Evolutionary conservation across 2,113 vertebrate genomes (phyloP), one percentile per base, ranked within the genome.

Genomic region (Microcebus tavaratra): DNA sequence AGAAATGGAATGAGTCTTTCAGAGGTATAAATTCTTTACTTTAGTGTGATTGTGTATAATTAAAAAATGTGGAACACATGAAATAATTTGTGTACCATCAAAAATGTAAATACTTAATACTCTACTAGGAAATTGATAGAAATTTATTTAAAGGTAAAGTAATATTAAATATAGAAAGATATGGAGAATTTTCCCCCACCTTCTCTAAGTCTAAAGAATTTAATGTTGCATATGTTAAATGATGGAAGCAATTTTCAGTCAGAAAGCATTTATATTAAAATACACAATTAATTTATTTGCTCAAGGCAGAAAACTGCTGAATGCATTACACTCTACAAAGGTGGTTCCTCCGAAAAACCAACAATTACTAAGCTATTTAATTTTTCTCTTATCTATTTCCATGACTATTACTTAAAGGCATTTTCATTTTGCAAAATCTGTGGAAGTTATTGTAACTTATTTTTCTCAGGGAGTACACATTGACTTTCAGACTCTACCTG

Each of bases 181-280:
- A 83, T 67, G 1, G 13, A 94, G 10, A 61, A 3, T 23, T 75
- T 93, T 96, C 8, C 25, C 29, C 17, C 23, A 88, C 84, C 80
- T 94, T 94, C 10, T 63, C 34, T 91, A 95, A 73, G 48, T 96
- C 39, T 84, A 45, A 61, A 80, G 67, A 31, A 13, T 5, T 88
- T 17, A 11, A 25, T 72, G 94, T 94, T 79, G 61, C 18, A 25
- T 50, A 63, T 96, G 39, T 91, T 95, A 98, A 98, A 96, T 73
- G 9, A 93, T 21, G 20, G 73, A 95, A 95, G 2, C 23, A 68
- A 91, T 68, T 88, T 97, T n/a, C 91, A 88, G 1, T 96, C 80
- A 87, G 79, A 98, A 96, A 95, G 6, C 11, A 48, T 61, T 96
- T 97, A 50, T 18, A 39, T 95, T 96, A 95, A 98, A 98, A 97